Evolutionary conservation across 2,797 vertebrate species (phyloP).

Genomic region (Lepus townsendii): DNA sequence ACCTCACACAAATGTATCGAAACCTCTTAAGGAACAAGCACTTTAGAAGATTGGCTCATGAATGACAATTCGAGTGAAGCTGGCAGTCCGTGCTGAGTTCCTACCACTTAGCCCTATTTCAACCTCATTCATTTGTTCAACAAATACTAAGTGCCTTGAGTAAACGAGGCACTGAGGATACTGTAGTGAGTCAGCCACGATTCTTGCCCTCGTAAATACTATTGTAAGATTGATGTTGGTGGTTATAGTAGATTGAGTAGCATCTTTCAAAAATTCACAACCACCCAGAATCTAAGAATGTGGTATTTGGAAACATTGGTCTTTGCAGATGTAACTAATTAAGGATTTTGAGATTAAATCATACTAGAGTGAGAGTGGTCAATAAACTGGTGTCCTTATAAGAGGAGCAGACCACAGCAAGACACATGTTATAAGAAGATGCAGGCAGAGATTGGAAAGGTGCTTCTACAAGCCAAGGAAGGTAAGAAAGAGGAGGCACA

Average conservation of each 20-base stretch:
- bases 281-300: background rate
- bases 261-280: background rate
- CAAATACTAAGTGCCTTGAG: background rate
- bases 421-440: background rate
- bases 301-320: background rate
- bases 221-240: background rate
- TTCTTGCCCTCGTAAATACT: background rate
- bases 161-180: background rate
- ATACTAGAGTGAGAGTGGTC: background rate
- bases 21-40: conserved; percentile 35
- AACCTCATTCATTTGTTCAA: conserved; percentile 10
- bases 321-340: background rate
- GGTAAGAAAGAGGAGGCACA: too few species aligned
- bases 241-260: background rate
- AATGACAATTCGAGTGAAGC: background rate
- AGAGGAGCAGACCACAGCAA: background rate
- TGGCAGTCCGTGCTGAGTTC: background rate
- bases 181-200: background rate
- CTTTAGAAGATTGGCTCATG: background rate
- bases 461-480: too few species aligned
- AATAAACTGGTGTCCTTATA: background rate
- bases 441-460: background rate
- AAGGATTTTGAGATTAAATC: background rate
- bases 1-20: background rate
- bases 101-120: background rate